A percentile compares a stretch with the other conserved stretches of the same genome.
These are phyloP conservation scores for Drosophila bocki DNA, from an alignment of 1,140 invertebrate species.

Conservation along the genomic window DNA sequence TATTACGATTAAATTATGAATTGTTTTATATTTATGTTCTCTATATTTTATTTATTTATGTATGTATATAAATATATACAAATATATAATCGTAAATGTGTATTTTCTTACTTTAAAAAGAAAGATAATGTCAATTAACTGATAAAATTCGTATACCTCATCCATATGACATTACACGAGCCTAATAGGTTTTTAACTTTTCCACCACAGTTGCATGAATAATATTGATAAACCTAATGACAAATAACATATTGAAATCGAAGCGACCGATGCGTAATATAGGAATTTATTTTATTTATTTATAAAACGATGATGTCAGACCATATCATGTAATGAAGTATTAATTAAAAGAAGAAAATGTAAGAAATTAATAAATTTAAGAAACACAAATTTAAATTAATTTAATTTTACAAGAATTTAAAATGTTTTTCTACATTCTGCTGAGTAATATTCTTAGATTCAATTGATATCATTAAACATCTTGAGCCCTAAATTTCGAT, in stretches of 20 bases:
- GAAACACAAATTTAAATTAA: background rate
- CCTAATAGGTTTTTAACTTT: conserved; percentile 16
- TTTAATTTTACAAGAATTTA: background rate
- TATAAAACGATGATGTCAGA: conserved; percentile 5
- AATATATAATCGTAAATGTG: background rate
- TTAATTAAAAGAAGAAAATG: background rate
- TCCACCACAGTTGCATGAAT: conserved; percentile 2
- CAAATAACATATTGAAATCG: background rate
- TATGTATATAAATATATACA: no score
- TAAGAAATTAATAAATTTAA: background rate
- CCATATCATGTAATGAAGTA: background rate
- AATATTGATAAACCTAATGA: conserved; percentile 18
- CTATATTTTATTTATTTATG: background rate
- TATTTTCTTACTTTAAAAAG: background rate
- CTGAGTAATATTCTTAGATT: background rate
- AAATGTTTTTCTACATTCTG: background rate
- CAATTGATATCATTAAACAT: background rate
- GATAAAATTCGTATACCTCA: conserved; percentile 35
- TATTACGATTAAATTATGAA: no score
- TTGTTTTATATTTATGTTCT: no score
- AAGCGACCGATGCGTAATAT: conserved; percentile 31
- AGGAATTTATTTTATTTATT: background rate
- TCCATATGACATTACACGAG: conserved; percentile 7
- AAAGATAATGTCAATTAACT: conserved; percentile 39
- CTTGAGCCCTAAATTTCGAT: background rate